These are phyloP conservation scores for Neolamprologus modestus DNA, from an alignment of 2,113 vertebrate genomes.

Conservation along the genomic window DNA sequence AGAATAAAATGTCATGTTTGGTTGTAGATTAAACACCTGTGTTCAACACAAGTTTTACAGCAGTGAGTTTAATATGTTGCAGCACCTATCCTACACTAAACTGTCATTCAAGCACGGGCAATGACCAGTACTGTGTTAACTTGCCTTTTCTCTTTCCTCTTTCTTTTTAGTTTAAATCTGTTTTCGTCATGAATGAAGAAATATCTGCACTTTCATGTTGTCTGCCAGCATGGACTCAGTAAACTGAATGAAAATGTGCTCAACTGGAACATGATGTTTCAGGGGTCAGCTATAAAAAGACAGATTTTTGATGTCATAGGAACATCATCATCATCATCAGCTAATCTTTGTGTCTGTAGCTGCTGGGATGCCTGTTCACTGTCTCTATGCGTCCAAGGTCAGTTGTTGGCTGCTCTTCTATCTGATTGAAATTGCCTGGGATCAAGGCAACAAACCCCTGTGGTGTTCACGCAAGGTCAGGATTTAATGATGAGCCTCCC, in stretches of 20 bases:
- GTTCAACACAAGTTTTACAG: background rate
- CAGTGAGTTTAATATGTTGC: background rate
- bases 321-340: slow-evolving; percentile 24
- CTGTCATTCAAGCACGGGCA: background rate
- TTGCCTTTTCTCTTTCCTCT: background rate
- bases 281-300: slow-evolving; percentile 40
- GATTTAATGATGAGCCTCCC: slow-evolving; percentile 47
- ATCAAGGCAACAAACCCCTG: slow-evolving; percentile 46
- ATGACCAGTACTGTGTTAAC: background rate
- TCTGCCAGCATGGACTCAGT: background rate
- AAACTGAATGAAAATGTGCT: background rate
- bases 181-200: background rate
- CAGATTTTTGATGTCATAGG: slow-evolving; percentile 28
- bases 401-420: slow-evolving; percentile 53
- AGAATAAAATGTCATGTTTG: background rate
- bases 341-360: slow-evolving; percentile 49
- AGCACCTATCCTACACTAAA: background rate
- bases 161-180: background rate
- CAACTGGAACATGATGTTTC: slow-evolving; percentile 7
- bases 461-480: slow-evolving; percentile 31
- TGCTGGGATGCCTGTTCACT: slow-evolving; percentile 23
- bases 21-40: background rate
- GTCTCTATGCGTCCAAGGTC: slow-evolving; percentile 55
- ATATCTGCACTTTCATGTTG: background rate
- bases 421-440: slow-evolving; percentile 63